Evolutionary conservation across 2,888 invertebrate genomes (phyloP).

Genomic region (Neoitamus cyanurus): DNA sequence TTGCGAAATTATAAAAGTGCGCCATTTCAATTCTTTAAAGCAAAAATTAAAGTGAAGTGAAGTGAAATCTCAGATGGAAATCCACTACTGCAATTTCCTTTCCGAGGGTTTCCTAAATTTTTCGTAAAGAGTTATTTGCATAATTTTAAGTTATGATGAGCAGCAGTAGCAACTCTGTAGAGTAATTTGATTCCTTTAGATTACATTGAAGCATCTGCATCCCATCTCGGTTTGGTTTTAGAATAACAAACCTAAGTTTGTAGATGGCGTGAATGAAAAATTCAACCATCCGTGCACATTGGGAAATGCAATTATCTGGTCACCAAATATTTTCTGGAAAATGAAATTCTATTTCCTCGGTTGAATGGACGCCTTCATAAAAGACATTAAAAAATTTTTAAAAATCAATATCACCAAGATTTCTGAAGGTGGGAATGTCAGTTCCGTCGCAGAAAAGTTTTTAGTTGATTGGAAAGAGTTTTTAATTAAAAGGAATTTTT

Average conservation of each 20-base stretch:
- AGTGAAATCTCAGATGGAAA: too few species aligned
- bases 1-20: too few species aligned
- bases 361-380: background rate
- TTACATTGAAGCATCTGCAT: background rate
- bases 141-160: background rate
- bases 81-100: too few species aligned
- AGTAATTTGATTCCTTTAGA: background rate
- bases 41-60: too few species aligned
- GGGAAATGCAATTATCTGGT: background rate
- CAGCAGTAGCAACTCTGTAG: background rate
- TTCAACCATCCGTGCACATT: background rate
- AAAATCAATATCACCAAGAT: background rate
- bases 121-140: background rate
- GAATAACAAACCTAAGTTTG: background rate
- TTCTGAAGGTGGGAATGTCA: background rate
- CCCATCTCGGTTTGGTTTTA: background rate
- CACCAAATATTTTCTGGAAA: background rate
- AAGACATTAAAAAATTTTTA: background rate
- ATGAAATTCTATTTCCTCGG: background rate
- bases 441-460: background rate
- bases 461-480: background rate
- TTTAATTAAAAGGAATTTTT: background rate
- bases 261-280: background rate
- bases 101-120: too few species aligned
- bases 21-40: too few species aligned